Base-by-base conservation (phyloP, 2,888 invertebrate species). In the Zhuqinia jingwanae region DNA sequence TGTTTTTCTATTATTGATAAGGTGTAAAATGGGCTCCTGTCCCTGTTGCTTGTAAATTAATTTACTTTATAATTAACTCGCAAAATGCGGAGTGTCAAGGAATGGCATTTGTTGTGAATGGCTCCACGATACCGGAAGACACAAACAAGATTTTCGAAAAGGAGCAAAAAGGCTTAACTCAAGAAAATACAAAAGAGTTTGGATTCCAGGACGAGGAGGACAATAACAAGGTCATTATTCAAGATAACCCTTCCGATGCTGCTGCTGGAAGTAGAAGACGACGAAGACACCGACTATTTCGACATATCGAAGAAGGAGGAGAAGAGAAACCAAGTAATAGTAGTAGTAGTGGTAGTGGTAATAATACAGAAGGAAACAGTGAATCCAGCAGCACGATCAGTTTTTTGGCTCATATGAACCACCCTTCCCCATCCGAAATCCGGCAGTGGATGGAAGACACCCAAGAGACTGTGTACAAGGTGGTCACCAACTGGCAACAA, bases 371-470 rank as follows among this genome's bases (percentile, higher is more conserved):
- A n/a, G n/a, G n/a, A n/a, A n/a, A n/a, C n/a, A n/a, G n/a, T n/a
- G n/a, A n/a, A n/a, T n/a, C n/a, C n/a, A 63, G 63, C 30, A 63
- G 63, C 30, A 30, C 63, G 27, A 1, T 17, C 27, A 63, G 30
- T 15, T 30, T 63, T 2, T 13, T 68, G 8, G 45, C 6, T 36
- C 68, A 42, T 42, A 68, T 68, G 68, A 42, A 27, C 45, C 11
- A 68, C 15, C 68, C 68, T 5, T 42, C 36, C 42, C 68, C 68
- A 22, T 27, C 20, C 50, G 27, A 73, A 50, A 10, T 73, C 13
- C 47, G 25, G 25, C 50, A 45, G 65, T 79, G 79, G 79, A 79
- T 79, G 79, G 30, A 47, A 30, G 68, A 45, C 42, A 42, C 68
- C 1, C 42, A 68, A 68, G 17, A 68, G 1, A 65, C 65, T n/a